Evolutionary conservation across 2,113 vertebrate genomes (phyloP).

Genomic region (Mustelus asterias): DNA sequence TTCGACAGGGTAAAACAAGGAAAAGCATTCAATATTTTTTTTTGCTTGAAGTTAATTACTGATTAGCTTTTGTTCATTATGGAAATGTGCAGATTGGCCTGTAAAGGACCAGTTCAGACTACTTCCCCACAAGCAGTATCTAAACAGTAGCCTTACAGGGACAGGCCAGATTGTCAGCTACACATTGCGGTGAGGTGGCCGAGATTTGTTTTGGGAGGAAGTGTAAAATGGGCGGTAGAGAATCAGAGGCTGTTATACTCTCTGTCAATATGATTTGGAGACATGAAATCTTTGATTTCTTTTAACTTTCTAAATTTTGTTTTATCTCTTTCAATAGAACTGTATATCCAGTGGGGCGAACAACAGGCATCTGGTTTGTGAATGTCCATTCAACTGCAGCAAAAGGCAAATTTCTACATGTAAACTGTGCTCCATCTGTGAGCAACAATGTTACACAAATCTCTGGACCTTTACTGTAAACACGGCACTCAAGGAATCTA

Average conservation of each 20-base stretch:
- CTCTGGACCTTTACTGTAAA: not conserved
- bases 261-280: no score
- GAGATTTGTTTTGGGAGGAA: not conserved
- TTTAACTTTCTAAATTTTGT: not conserved
- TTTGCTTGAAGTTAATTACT: not conserved
- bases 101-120: not conserved
- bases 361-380: not conserved
- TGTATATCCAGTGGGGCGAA: not conserved
- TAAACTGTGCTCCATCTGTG: not conserved
- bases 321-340: not conserved
- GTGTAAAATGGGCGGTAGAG: not conserved
- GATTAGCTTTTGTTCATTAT: not conserved
- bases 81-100: not conserved
- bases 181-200: not conserved
- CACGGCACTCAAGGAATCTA: not conserved
- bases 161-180: not conserved
- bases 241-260: no score
- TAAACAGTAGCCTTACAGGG: not conserved
- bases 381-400: not conserved
- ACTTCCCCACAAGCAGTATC: not conserved
- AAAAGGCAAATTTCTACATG: not conserved
- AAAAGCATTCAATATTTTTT: not conserved
- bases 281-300: no score
- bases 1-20: not conserved
- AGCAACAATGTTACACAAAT: not conserved